Evolutionary conservation across 2,888 invertebrate genomes (phyloP), one percentile per base, ranked within the genome.

Genomic region (Tachystola acroxantha): DNA sequence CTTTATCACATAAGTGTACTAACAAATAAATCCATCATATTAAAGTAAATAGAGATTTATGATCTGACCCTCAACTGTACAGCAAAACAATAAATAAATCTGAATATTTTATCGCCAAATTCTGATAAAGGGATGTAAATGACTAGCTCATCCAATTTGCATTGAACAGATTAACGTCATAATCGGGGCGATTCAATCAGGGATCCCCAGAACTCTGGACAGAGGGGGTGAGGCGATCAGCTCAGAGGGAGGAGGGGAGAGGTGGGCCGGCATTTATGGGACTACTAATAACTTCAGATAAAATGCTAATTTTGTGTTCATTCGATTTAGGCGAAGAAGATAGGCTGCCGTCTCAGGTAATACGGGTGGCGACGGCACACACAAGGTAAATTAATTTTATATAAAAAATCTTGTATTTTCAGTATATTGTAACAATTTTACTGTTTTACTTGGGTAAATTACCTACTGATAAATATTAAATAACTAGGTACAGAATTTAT

Each of bases 151-250:
- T 80, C 73, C 82, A 85, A 86, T 86, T 85, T 86, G 78, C 85
- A 84, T 84, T 75, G 80, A 81, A 79, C 81, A 81, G 85, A 86
- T 86, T 85, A 86, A 79, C 79, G 84, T 84, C 84, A 86, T 86
- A 85, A 84, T 84, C 85, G 77, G 68, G 63, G 68, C 73, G 81
- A 84, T 82, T 84, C 84, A 82, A 86, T 86, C 85, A 82, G 76
- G 70, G 72, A 79, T 77, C 69, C 69, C 61, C 64, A 58, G 68
- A 67, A 67, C 67, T 66, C 64, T 66, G 71, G 73, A 70, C 74
- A 70, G 73, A 60, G 57, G 61, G 51, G 49, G 41, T 45, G 34
- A 50, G 40, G 47, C 40, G 46, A 36, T 50, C 40, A 37, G 50
- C 53, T 57, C 53, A 46, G 40, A 39, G 46, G 41, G 45, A 49